Evolutionary conservation across 2,888 invertebrate species (phyloP).

Genomic region (Elysia crispata): DNA sequence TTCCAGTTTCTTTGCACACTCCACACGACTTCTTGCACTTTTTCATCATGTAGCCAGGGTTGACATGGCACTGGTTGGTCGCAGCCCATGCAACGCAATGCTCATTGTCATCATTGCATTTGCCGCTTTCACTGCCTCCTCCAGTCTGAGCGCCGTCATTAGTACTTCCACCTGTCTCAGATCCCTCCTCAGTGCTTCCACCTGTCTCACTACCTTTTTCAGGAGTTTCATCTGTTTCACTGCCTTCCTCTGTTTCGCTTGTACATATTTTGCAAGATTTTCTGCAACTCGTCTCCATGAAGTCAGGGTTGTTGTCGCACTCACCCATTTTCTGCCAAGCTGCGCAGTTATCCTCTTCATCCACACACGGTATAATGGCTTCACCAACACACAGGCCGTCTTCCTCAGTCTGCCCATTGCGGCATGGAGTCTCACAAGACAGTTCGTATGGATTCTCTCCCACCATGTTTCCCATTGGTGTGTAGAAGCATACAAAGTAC

Average conservation of each 20-base stretch:
- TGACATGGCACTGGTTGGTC: too few species aligned
- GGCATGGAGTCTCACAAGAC: conserved; percentile 30
- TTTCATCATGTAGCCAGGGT: too few species aligned
- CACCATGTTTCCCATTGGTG: conserved; percentile 52
- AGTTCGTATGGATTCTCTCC: conserved; percentile 46
- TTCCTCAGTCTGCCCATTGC: conserved; percentile 44
- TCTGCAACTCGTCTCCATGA: conserved; percentile 20
- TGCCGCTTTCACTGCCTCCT: too few species aligned
- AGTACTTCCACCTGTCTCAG: too few species aligned
- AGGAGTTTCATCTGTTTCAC: too few species aligned
- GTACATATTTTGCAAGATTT: conserved; percentile 28
- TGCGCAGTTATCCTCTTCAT: background rate
- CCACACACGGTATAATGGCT: conserved; percentile 9
- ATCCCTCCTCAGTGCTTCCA: too few species aligned
- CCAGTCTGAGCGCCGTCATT: too few species aligned
- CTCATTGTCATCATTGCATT: too few species aligned
- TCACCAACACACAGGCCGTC: conserved; percentile 50
- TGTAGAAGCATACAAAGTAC: conserved; percentile 53
- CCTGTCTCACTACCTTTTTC: too few species aligned
- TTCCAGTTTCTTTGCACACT: too few species aligned
- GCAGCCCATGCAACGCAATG: too few species aligned
- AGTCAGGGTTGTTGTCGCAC: conserved; percentile 11
- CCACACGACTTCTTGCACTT: too few species aligned
- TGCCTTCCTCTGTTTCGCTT: background rate
- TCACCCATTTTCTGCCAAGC: background rate